Evolutionary conservation across 23 tunicate genomes (phyloP).

Genomic region (Phallusia fumigata): DNA sequence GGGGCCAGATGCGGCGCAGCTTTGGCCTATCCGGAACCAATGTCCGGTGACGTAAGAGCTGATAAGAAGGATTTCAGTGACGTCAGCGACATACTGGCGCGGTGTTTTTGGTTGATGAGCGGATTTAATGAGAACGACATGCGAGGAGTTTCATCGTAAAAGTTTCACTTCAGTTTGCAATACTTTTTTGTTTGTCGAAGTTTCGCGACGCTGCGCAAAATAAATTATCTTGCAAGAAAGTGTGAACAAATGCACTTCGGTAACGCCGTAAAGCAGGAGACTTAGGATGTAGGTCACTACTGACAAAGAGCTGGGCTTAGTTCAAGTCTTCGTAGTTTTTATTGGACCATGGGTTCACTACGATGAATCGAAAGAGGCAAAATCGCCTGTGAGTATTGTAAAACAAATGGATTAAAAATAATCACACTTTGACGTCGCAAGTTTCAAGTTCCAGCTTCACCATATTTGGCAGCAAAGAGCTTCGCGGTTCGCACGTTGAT

Average conservation of each 20-base stretch:
- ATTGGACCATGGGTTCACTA: too few species aligned
- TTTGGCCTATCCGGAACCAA: conserved; percentile 26
- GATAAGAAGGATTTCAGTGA: conserved; percentile 2
- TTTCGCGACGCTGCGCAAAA: too few species aligned
- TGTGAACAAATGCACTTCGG: too few species aligned
- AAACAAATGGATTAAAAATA: too few species aligned
- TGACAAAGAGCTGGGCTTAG: too few species aligned
- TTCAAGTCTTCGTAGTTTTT: too few species aligned
- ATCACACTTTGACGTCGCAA: background rate
- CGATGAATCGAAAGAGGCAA: too few species aligned
- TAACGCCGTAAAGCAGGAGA: too few species aligned
- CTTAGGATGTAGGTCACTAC: too few species aligned
- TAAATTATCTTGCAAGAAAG: too few species aligned
- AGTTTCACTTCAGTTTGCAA: background rate
- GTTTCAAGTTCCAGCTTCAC: background rate
- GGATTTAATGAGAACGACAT: conserved; percentile 32
- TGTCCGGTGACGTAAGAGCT: conserved; percentile 10
- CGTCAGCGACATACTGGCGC: conserved; percentile 32
- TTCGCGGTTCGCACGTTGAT: background rate
- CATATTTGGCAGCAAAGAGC: conserved; percentile 13
- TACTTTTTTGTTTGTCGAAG: background rate
- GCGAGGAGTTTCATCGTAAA: conserved; percentile 1
- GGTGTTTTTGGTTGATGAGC: conserved; percentile 33
- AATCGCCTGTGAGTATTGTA: too few species aligned
- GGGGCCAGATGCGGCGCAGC: conserved; percentile 29